Evolutionary conservation across 2,113 vertebrate genomes (phyloP).

Genomic region (Heteronetta atricapilla): DNA sequence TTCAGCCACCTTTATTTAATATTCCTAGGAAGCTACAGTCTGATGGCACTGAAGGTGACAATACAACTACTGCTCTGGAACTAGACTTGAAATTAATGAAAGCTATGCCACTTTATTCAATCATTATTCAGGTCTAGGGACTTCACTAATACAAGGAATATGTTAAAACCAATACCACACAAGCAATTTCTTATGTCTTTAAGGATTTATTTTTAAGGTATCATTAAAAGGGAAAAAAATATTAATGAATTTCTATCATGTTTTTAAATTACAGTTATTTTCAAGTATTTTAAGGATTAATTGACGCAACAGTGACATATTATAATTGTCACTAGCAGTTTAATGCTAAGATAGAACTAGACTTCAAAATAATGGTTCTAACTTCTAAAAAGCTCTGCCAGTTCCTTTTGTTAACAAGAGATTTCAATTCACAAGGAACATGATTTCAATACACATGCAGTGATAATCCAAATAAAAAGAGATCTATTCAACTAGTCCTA

Average conservation of each 20-base stretch:
- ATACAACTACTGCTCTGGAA: neutral
- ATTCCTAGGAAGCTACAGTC: neutral
- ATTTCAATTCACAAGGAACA: conserved; percentile 17
- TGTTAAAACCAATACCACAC: neutral
- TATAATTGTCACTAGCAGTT: neutral
- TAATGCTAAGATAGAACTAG: neutral
- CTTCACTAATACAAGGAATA: neutral
- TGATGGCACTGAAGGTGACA: neutral
- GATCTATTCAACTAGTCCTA: neutral
- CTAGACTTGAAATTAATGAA: neutral
- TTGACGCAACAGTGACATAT: neutral
- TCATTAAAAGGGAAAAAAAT: neutral
- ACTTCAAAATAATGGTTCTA: neutral
- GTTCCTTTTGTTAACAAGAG: conserved; percentile 13
- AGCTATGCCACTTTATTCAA: neutral
- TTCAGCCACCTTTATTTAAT: neutral
- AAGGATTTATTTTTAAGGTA: neutral
- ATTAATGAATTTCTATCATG: neutral
- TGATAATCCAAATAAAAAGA: neutral
- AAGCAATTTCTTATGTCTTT: neutral
- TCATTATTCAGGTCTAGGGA: neutral
- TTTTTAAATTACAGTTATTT: neutral
- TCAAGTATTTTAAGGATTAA: neutral
- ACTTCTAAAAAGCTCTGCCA: neutral
- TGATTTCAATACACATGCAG: conserved; percentile 9